Evolutionary conservation across 2,888 invertebrate species (phyloP).

Genomic region (Dolichomitus sp.): DNA sequence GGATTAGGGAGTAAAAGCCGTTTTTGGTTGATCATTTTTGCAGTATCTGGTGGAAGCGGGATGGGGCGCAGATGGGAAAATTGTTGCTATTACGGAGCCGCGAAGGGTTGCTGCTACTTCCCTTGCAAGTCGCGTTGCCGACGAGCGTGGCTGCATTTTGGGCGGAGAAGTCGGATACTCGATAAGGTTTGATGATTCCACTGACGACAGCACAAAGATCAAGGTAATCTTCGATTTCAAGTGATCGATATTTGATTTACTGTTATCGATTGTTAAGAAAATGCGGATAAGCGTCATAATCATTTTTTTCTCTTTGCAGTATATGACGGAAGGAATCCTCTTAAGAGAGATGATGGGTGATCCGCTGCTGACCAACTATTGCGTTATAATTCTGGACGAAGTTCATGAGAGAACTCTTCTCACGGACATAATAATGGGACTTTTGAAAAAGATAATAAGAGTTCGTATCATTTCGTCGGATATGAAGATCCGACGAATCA

Average conservation of each 20-base stretch:
- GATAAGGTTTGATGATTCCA: conserved; percentile 92
- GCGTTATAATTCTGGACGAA: conserved; percentile 96
- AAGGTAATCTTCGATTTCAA: conserved; percentile 87
- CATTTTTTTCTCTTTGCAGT: conserved; percentile 87
- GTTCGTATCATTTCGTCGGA: conserved; percentile 84
- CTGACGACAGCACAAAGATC: conserved; percentile 90
- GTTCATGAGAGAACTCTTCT: conserved; percentile 97
- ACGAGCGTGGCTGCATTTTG: conserved; percentile 89
- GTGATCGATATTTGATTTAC: conserved; percentile 4
- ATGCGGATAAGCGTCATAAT: not conserved
- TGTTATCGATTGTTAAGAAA: not conserved
- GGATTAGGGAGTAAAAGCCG: not conserved
- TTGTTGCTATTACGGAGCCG: conserved; percentile 97
- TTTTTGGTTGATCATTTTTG: conserved; percentile 42
- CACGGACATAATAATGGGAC: conserved; percentile 97
- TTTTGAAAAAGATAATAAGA: conserved; percentile 96
- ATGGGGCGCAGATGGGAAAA: conserved; percentile 91
- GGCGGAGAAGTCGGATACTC: conserved; percentile 94
- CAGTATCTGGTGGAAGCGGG: conserved; percentile 96
- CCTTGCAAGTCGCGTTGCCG: conserved; percentile 95
- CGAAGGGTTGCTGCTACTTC: conserved; percentile 96
- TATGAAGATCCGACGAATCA: not conserved
- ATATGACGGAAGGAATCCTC: conserved; percentile 98
- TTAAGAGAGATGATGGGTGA: conserved; percentile 98
- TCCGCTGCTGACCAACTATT: conserved; percentile 96